Base-by-base conservation (phyloP, 2,113 vertebrate genomes). In the Eleginops maclovinus region DNA sequence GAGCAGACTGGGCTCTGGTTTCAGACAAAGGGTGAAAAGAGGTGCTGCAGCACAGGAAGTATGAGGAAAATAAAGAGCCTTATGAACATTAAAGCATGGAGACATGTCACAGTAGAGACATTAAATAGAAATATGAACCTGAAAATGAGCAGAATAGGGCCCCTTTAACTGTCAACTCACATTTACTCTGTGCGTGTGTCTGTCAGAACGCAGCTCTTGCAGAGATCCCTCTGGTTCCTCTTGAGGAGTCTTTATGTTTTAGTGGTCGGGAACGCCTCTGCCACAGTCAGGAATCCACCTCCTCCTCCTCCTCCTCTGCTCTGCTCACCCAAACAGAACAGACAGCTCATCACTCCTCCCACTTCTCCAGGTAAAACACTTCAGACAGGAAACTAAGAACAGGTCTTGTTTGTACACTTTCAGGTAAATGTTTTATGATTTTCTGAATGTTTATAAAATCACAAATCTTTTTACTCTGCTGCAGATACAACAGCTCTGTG, bases 171-270 rank as follows among this genome's bases (percentile, higher is more conserved):
- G 0, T 2, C 6, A 4, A 13, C n/a, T 60, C 44, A 51, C 15
- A 31, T 56, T 56, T 4, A 21, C 2, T 46, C 21, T 21, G 17
- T 74, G 62, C 47, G 62, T 78, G 19, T 74, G 49, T 77, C 43
- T 76, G 36, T 79, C 79, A 95, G 94, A 85, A 90, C 0, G 92
- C 87, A 59, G 74, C 86, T 12, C 64, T 81, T 1, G 74, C 77
- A 22, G 83, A 85, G 44, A 89, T 93, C 60, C 17, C 92, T 0
- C 9, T 55, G 21, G 85, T 83, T 17, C 62, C 90, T 44, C 77
- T 84, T 4, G 94, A 94, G 91, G 92, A 94, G 3, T 77, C 83
- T 53, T 80, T 94, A 69, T 94, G 94, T 69, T 55, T 90, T 50
- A 55, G 91, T 51, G 77, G 83, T 26, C 71, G 88, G 0, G 91